Evolutionary conservation across 2,797 vertebrate species (phyloP), one percentile per base, ranked within the genome.

Genomic region (Danio kyathit): DNA sequence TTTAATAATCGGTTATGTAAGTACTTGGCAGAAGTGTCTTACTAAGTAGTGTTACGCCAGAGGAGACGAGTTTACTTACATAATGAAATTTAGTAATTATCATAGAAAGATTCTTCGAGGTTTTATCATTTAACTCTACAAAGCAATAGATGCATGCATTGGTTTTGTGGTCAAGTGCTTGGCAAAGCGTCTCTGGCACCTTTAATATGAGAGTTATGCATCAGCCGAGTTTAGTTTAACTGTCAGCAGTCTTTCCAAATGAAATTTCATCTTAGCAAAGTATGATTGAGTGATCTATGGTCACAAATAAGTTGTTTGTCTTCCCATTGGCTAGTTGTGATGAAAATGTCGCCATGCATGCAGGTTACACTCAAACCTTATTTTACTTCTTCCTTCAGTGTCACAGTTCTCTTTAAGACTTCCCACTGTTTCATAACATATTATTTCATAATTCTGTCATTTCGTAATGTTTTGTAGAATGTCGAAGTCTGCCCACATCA

Each of bases 151-250:
- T 3, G 5, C 49, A 52, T 52, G 49, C 10, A 14, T 52, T 7
- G 6, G 1, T 41, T 54, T 54, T 54, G 13, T 48, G 59, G 14
- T 8, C 6, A 9, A 14, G 48, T 9, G 4, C 13, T n/a, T 83
- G 63, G 70, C 41, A 46, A 63, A 70, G 19, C 8, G 38, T 63
- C 17, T 70, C 17, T 44, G 74, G 29, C 41, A 74, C 76, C 65
- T 80, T 82, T 59, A 69, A 81, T 54, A 16, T 75, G 82, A 82
- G 77, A 64, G 5, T 48, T 57, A 69, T 43, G 59, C 52, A 10
- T 21, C 44, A 38, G 14, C 10, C 12, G 48, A n/a, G 41, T 64
- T 67, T 76, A 54, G 52, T 72, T 74, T 29, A 38, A 60, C 7
- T 48, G 40, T 76, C 46, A 64, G 72, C 59, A 63, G 7, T 43